phyloP scores from a whole-genome alignment of 1,140 invertebrate species.

The Andricus grossulariae region DNA sequence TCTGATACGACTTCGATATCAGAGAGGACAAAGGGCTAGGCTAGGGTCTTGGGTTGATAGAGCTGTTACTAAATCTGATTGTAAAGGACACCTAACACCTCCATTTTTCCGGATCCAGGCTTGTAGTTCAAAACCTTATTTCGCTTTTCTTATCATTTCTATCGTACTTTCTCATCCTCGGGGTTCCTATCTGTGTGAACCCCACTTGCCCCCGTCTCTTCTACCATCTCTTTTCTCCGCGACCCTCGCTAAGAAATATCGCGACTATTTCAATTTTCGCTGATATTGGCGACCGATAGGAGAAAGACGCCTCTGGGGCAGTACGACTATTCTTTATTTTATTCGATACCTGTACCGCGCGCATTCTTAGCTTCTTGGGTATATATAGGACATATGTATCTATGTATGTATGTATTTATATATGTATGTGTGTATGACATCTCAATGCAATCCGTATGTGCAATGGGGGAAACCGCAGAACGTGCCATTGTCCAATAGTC shows the following conservation, averaged over 20 bases:
- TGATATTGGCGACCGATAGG: slow-evolving; percentile 70
- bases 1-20: slow-evolving; percentile 36
- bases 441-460: slow-evolving; percentile 39
- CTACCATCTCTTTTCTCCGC: slow-evolving; percentile 39
- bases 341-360: slow-evolving; percentile 50
- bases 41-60: slow-evolving; percentile 58
- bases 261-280: slow-evolving; percentile 70
- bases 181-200: slow-evolving; percentile 13
- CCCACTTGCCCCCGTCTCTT: slow-evolving; percentile 24
- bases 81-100: slow-evolving; percentile 64
- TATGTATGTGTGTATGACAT: not conserved
- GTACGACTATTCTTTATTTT: slow-evolving; percentile 63
- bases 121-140: slow-evolving; percentile 56
- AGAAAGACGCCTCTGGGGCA: slow-evolving; percentile 54
- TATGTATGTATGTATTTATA: not conserved
- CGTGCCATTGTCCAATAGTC: slow-evolving; percentile 36
- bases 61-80: slow-evolving; percentile 67
- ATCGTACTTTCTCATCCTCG: slow-evolving; percentile 36
- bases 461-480: slow-evolving; percentile 28
- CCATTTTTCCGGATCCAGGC: slow-evolving; percentile 54
- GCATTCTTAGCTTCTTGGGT: slow-evolving; percentile 44
- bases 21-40: slow-evolving; percentile 52
- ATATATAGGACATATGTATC: slow-evolving; percentile 42
- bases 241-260: slow-evolving; percentile 64
- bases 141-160: slow-evolving; percentile 59